Percentiles rank a stretch among this genome's conserved stretches.
Conservation (phyloP, 2,888 invertebrate species). For the Platycnemis pennipes region DNA sequence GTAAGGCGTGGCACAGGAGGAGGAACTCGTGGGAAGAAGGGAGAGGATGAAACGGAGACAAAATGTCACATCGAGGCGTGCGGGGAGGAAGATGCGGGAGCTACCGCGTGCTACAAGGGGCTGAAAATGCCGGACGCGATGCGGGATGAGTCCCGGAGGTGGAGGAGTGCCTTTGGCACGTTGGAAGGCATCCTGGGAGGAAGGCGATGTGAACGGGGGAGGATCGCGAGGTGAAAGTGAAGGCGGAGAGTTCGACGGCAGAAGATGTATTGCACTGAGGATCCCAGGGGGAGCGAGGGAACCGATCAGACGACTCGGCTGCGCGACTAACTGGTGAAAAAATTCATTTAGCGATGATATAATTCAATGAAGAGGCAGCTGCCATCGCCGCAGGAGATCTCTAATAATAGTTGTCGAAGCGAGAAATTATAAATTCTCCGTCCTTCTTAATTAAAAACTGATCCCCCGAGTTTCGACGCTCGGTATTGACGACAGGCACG, state of each 20-base stretch:
- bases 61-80: no score
- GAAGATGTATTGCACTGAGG: neutral
- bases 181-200: neutral
- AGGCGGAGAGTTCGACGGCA: neutral
- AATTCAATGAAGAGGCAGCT: constrained; percentile 12
- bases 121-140: no score
- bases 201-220: neutral
- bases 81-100: no score
- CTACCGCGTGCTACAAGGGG: no score
- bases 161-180: no score
- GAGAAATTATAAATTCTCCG: neutral
- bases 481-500: neutral
- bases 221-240: neutral
- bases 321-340: neutral
- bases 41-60: no score
- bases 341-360: constrained; percentile 5
- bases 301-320: neutral
- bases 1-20: no score
- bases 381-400: neutral
- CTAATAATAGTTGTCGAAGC: neutral
- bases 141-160: no score
- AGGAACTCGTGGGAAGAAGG: no score
- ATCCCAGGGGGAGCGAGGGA: neutral
- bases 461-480: neutral
- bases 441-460: neutral